Evolutionary conservation across 2,888 invertebrate genomes (phyloP).

Genomic region (Toxonevra muliebris): DNA sequence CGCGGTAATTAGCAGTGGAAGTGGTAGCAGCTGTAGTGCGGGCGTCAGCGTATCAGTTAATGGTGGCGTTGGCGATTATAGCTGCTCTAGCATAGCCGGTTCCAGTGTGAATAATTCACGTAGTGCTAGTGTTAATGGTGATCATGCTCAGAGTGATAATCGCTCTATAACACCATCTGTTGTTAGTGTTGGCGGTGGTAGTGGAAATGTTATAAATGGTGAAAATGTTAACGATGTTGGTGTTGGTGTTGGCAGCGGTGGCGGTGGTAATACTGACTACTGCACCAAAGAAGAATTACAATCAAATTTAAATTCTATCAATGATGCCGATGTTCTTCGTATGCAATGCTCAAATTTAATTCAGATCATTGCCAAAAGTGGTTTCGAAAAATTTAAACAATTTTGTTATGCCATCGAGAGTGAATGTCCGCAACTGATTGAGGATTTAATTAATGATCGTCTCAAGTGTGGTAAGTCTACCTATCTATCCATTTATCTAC

Average conservation of each 20-base stretch:
- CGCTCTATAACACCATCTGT: slow-evolving; percentile 58
- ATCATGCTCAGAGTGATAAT: slow-evolving; percentile 56
- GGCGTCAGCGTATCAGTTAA: slow-evolving; percentile 37
- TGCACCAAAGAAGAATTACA: slow-evolving; percentile 45
- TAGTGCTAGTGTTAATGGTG: slow-evolving; percentile 60
- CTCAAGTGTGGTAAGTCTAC: slow-evolving; percentile 65
- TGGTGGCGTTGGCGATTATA: slow-evolving; percentile 29
- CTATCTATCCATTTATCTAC: neutral
- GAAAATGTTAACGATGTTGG: slow-evolving; percentile 17
- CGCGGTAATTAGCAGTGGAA: slow-evolving; percentile 53
- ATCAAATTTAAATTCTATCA: slow-evolving; percentile 47
- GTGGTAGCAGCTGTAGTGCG: slow-evolving; percentile 39
- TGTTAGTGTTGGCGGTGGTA: slow-evolving; percentile 30
- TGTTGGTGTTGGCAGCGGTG: slow-evolving; percentile 18
- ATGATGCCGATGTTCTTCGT: slow-evolving; percentile 59
- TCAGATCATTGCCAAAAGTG: slow-evolving; percentile 72
- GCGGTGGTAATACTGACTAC: slow-evolving; percentile 35
- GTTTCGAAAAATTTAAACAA: slow-evolving; percentile 70
- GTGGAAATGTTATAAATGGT: slow-evolving; percentile 28
- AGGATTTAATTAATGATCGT: slow-evolving; percentile 71
- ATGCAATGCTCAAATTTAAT: slow-evolving; percentile 70
- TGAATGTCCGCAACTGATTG: slow-evolving; percentile 72
- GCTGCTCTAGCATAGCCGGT: slow-evolving; percentile 47
- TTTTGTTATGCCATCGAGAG: slow-evolving; percentile 71
- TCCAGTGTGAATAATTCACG: slow-evolving; percentile 50